A percentile compares a stretch with the other conserved stretches of the same genome.
Conservation (phyloP, 1,140 invertebrate species). For the Macrobrachium nipponense region DNA sequence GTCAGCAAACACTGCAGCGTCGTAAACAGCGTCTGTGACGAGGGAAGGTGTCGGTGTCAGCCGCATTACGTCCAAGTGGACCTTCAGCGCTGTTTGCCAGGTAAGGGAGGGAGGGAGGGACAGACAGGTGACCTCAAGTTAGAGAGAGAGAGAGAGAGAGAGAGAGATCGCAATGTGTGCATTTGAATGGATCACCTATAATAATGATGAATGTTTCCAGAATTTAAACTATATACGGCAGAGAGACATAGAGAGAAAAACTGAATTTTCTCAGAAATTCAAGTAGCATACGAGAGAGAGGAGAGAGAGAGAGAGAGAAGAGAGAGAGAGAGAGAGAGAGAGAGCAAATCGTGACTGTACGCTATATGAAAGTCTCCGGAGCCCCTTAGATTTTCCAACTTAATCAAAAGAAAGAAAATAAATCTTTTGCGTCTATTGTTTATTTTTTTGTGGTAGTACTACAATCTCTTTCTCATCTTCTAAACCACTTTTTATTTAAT, state of each 20-base stretch:
- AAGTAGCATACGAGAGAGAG: not conserved
- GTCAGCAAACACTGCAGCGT: constrained; percentile 28
- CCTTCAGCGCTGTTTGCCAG: constrained; percentile 13
- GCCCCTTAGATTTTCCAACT: too few species aligned
- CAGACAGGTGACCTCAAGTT: not conserved
- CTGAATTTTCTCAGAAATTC: not conserved
- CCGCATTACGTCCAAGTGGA: constrained; percentile 20
- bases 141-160: too few species aligned
- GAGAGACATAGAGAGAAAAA: not conserved
- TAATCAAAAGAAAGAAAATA: too few species aligned
- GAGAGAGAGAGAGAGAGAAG: not conserved
- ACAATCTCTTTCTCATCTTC: too few species aligned
- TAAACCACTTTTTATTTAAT: too few species aligned
- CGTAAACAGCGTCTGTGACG: not conserved
- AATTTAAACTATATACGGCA: not conserved
- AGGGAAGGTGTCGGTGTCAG: constrained; percentile 7
- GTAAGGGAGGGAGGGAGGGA: not conserved
- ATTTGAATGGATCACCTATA: too few species aligned
- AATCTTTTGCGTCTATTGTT: too few species aligned
- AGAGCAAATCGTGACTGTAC: not conserved
- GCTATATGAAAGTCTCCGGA: not conserved
- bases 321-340: not conserved
- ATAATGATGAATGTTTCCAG: too few species aligned
- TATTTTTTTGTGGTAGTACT: too few species aligned
- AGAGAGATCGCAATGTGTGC: too few species aligned